Evolutionary conservation across 1,140 invertebrate species (phyloP).

Genomic region (Papilio machaon): DNA sequence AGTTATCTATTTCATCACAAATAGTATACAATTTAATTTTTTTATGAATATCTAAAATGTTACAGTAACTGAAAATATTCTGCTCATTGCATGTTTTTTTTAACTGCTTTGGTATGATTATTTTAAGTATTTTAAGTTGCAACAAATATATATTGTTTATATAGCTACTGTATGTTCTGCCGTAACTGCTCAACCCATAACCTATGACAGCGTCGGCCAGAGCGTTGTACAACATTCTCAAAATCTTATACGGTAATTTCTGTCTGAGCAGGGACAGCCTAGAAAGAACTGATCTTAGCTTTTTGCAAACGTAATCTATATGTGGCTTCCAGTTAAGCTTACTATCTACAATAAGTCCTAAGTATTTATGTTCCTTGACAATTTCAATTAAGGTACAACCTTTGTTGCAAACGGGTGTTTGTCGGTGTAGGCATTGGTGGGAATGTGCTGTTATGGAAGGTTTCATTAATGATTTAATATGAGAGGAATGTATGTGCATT

Average conservation of each 20-base stretch:
- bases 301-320: background rate
- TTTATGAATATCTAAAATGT: background rate
- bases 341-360: conserved; percentile 31
- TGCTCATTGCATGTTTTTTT: conserved; percentile 30
- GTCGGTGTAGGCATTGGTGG: background rate
- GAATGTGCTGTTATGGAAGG: background rate
- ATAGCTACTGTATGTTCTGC: conserved; percentile 38
- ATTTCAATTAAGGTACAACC: background rate
- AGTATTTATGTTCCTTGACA: conserved; percentile 18
- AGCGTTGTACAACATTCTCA: conserved; percentile 39
- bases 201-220: conserved; percentile 39
- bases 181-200: conserved; percentile 44
- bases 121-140: conserved; percentile 44
- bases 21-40: background rate
- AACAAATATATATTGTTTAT: conserved; percentile 34
- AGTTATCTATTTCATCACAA: conserved; percentile 3
- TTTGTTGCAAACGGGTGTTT: background rate
- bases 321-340: background rate
- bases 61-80: background rate
- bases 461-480: background rate
- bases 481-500: background rate
- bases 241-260: conserved; percentile 42
- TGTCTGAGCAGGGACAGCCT: conserved; percentile 44
- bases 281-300: conserved; percentile 36
- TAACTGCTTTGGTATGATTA: conserved; percentile 27